Evolutionary conservation across 2,888 invertebrate species (phyloP).

Genomic region (Oscheius myriophilus): DNA sequence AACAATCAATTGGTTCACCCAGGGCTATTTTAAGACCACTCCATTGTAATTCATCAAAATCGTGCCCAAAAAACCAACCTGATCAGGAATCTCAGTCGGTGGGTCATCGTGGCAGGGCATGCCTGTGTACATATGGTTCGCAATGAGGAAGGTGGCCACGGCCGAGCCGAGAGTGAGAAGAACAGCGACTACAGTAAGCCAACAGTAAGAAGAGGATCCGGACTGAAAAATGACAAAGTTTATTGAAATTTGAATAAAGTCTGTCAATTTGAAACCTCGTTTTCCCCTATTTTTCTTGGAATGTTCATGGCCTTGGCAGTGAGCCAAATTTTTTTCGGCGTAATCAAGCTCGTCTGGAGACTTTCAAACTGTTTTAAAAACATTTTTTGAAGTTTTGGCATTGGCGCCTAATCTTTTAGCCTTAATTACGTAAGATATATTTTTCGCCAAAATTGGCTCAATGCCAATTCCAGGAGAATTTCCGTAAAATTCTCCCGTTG

Average conservation of each 20-base stretch:
- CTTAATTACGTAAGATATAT: too few species aligned
- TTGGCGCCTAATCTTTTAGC: too few species aligned
- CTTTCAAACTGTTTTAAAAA: neutral
- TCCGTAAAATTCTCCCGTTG: too few species aligned
- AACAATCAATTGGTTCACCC: too few species aligned
- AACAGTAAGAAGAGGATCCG: slow-evolving; percentile 27
- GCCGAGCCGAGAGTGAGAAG: slow-evolving; percentile 40
- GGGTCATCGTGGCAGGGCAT: slow-evolving; percentile 29
- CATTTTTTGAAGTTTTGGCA: too few species aligned
- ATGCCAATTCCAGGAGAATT: too few species aligned
- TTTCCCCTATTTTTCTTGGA: neutral
- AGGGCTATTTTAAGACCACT: too few species aligned
- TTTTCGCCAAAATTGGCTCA: too few species aligned
- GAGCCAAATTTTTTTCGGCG: neutral
- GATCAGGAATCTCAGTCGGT: slow-evolving; percentile 12
- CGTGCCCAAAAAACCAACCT: too few species aligned
- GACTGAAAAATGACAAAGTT: slow-evolving; percentile 6
- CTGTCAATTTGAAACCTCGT: neutral
- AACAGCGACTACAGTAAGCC: slow-evolving; percentile 37
- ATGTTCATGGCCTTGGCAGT: neutral
- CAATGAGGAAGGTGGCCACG: slow-evolving; percentile 36
- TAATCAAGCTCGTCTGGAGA: neutral
- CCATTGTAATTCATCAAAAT: too few species aligned
- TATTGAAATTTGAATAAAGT: neutral
- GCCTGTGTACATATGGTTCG: slow-evolving; percentile 48